Conservation (phyloP, 1,140 invertebrate genomes). For the Cepaea nemoralis region DNA sequence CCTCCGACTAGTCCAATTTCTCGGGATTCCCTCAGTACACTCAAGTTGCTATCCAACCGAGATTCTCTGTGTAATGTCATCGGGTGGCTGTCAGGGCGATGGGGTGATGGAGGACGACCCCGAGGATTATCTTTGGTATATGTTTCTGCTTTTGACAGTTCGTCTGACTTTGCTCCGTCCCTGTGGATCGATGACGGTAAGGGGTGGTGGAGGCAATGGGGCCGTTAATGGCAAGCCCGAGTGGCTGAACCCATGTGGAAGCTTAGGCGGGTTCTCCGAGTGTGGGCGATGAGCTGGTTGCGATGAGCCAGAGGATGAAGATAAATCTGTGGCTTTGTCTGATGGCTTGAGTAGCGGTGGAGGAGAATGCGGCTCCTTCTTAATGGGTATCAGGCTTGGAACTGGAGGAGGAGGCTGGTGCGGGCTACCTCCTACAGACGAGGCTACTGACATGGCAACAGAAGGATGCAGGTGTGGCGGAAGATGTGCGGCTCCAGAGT, state of each 20-base stretch:
- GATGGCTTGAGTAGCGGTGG: constrained; percentile 35
- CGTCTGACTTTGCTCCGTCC: constrained; percentile 18
- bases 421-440: constrained; percentile 1
- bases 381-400: constrained; percentile 49
- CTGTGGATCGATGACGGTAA: constrained; percentile 42
- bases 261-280: constrained; percentile 20
- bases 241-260: constrained; percentile 28
- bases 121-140: constrained; percentile 30
- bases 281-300: constrained; percentile 37
- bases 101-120: constrained; percentile 21
- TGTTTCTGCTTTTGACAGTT: constrained; percentile 15
- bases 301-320: constrained; percentile 8
- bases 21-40: constrained; percentile 38
- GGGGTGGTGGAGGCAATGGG: constrained; percentile 40
- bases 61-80: constrained; percentile 23
- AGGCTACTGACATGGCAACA: constrained; percentile 9
- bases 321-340: constrained; percentile 29
- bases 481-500: constrained; percentile 37
- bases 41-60: constrained; percentile 32
- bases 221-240: constrained; percentile 28
- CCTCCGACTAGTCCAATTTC: constrained; percentile 38
- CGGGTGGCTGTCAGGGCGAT: constrained; percentile 9
- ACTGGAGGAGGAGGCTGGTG: constrained; percentile 46
- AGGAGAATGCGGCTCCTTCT: constrained; percentile 49
- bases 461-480: constrained; percentile 32